Base-by-base conservation (phyloP, 2,797 vertebrate genomes). In the Carcharodon carcharias region DNA sequence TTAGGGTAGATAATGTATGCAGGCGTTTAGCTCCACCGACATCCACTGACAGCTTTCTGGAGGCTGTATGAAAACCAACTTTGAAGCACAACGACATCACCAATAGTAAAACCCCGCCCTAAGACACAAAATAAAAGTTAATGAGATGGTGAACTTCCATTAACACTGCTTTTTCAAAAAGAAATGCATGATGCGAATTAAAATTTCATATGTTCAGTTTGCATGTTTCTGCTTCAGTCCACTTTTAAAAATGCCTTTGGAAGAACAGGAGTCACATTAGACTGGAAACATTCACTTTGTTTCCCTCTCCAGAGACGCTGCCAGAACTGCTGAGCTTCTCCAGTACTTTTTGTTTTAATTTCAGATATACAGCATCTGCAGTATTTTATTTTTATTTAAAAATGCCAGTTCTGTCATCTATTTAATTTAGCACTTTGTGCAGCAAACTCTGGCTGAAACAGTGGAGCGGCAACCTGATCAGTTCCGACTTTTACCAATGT, bases 51-150 rank as follows among this genome's bases (percentile, higher is more conserved):
- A 99, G 97, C 96, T 99, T 99, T 97, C 98, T 98, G 96, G 99
- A 99, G 96, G 98, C 99, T 21, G 99, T 98, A 97, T 99, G 98
- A 97, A 99, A 99, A 96, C 98, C 99, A 97, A 99, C 99, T 97
- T 99, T 99, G 97, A 99, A 98, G 97, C 98, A 99, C 97, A 99
- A 97, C 11, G 99, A 98, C 96, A 98, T 97, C 96, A 99, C 99
- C 96, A 99, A 98, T 97, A 99, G 97, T 96, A 99, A 98, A 7
- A 99, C 99, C 94, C 99, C 99, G 95, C 99, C 99, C 99, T 99
- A 97, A 82, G 67, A 85, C 40, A 88, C 96, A 61, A 96, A 40
- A 4, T 63, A 31, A 31, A 89, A 18, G 23, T 23, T 8, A 96
- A 96, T 35, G n/a, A 96, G 28, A 88, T 80, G n/a, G 54, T 58